Percentiles rank a stretch among this genome's conserved stretches.
Evolutionary conservation across 2,113 vertebrate species (phyloP).

Genomic region (Leiothrix lutea): DNA sequence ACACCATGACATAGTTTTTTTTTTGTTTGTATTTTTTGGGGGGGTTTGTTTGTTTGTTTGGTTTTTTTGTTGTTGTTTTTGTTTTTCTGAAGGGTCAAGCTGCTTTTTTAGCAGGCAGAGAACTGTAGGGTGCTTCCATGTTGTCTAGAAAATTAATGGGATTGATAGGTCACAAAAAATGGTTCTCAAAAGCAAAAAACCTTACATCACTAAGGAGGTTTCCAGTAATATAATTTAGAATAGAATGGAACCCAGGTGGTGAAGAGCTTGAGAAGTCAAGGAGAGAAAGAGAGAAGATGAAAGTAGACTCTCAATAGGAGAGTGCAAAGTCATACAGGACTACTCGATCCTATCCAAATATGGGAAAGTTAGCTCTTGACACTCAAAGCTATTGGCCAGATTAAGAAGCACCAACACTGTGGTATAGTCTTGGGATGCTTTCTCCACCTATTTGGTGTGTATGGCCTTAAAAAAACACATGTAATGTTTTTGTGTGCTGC

Average conservation of each 20-base stretch:
- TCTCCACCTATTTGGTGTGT: not conserved
- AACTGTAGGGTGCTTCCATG: no score
- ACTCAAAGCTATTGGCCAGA: not conserved
- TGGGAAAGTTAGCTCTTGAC: not conserved
- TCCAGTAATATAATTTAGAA: not conserved
- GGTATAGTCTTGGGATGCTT: not conserved
- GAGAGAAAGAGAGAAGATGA: not conserved
- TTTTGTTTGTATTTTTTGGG: no score
- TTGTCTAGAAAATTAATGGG: no score
- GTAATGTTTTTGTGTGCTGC: not conserved
- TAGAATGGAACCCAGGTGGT: not conserved
- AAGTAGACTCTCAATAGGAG: not conserved
- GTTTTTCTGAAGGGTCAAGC: no score
- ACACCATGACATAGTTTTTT: not conserved
- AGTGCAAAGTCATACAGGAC: not conserved
- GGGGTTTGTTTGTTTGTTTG: not conserved
- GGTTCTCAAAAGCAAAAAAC: not conserved
- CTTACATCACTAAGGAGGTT: not conserved
- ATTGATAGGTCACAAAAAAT: no score
- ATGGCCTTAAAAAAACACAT: not conserved
- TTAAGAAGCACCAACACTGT: not conserved
- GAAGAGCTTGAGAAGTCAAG: not conserved
- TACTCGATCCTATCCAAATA: not conserved
- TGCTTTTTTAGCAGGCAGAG: no score
- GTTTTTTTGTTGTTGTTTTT: no score